Base-by-base conservation (phyloP, 2,797 vertebrate species). In the Pangasius sanitwongsei region DNA sequence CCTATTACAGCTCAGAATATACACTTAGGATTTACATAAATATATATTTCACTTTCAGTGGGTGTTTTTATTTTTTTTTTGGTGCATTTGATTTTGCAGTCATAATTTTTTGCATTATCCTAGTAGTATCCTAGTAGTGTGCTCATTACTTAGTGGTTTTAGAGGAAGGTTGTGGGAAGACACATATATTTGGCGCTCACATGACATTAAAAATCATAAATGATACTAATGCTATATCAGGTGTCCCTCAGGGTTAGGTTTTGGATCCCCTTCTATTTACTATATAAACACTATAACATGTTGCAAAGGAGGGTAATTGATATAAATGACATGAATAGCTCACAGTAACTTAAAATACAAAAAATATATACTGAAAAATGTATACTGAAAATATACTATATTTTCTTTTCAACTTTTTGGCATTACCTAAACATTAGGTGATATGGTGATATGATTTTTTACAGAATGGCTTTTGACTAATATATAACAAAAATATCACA, bases 241-340 rank as follows among this genome's bases (percentile, higher is more conserved):
- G 83, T 69, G 48, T 85, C n/a, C 48, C 65, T 84, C 83, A 69
- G 83, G 83, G 44, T 69, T 34, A 11, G 4, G 41, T 23, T 12
- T 34, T 70, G n/a, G n/a, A 20, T 53, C 48, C 9, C 7, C n/a
- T 85, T 25, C 6, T 53, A 2, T 50, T 84, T 84, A 34, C 1
- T 16, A 31, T 50, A 53, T 77, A 28, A 48, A 81, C 8, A 5
- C 81, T 61, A 83, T 63, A 15, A 81, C 8, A 31, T 15, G n/a
- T 55, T 80, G 6, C 16, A 55, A 6, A 34, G 11, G n/a, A 55
- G 1, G 6, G 15, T 57, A 57, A 81, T 57, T 4, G 1, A 8
- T 55, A 34, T 9, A 20, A 31, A 82, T 37, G 4, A 81, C 5
- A 13, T 13, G 16, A 37, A 59, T 13, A 81, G 1, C 53, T 80